Evolutionary conservation across 2,797 vertebrate genomes (phyloP), one percentile per base, ranked within the genome.

Genomic region (Sebastes hubbsi): DNA sequence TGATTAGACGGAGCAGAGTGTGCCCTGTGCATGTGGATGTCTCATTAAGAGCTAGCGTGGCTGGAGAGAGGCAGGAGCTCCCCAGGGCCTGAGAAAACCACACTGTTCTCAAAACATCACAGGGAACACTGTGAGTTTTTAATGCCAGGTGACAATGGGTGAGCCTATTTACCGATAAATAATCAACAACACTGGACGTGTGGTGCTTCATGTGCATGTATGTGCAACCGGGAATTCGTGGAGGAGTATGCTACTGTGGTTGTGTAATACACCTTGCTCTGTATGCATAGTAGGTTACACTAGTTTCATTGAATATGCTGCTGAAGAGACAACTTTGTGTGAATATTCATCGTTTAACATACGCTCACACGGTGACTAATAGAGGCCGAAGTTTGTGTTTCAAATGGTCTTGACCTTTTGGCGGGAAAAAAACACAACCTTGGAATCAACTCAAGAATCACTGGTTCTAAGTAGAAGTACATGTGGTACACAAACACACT

Each of bases 101-200:
- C 89, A 89, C 93, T 96, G 95, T 96, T 95, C 95, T 94, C 89
- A 94, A 94, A 95, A 94, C 94, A 94, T 88, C 83, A 68, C 83
- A 88, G 85, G 86, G 92, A 95, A 94, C 94, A 95, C 86, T 65
- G 86, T 87, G 90, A 88, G 90, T 85, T 91, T 88, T 87, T 82
- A 83, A 89, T 76, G 77, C 84, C 13, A 46, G 77, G 52, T 86
- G 84, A 87, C 80, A 84, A 89, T 78, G 81, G 89, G 77, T 62
- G 88, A 89, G 84, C 86, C 83, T 87, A 82, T 88, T 93, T 86
- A 79, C 85, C 77, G 34, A 82, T 87, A 75, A 80, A 86, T 80
- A 84, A 84, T 83, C 71, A 86, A 87, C 42, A 86, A 86, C 78
- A 75, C 34, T 63, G 84, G 78, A 90, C 80, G 73, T 82, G 83